phyloP scores from a whole-genome alignment of 2,888 invertebrate genomes.

The Ormyrus rosae region DNA sequence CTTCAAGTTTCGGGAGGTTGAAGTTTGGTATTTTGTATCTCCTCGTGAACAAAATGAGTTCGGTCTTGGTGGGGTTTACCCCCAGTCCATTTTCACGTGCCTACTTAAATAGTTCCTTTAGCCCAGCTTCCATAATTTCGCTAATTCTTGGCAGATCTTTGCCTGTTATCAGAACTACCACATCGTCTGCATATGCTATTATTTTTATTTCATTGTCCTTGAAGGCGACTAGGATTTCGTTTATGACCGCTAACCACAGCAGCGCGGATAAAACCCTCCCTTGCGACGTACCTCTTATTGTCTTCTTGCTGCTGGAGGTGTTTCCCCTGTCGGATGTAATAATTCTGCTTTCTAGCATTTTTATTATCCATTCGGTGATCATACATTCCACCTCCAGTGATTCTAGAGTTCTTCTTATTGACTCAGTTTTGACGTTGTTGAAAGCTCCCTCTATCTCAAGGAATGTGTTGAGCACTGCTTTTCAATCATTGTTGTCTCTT shows the following conservation, averaged over 20 bases:
- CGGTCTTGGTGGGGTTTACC: constrained; percentile 48
- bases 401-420: constrained; percentile 47
- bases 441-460: constrained; percentile 63
- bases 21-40: too few species aligned
- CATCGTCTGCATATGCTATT: constrained; percentile 4
- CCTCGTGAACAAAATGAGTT: constrained; percentile 42
- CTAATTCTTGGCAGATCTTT: constrained; percentile 1
- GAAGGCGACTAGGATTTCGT: constrained; percentile 44
- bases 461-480: constrained; percentile 46
- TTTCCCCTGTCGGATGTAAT: constrained; percentile 25
- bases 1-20: too few species aligned
- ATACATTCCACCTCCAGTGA: constrained; percentile 15
- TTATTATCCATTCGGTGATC: constrained; percentile 30
- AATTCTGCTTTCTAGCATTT: constrained; percentile 35
- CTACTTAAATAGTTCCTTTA: constrained; percentile 11
- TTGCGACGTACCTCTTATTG: constrained; percentile 62
- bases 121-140: constrained; percentile 9
- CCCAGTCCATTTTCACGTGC: constrained; percentile 21
- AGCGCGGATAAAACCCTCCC: constrained; percentile 64
- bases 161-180: background rate
- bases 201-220: background rate
- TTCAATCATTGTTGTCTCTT: constrained; percentile 7
- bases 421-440: constrained; percentile 54
- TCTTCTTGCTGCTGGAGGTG: background rate
- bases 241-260: constrained; percentile 63